These are phyloP conservation scores for Dicyrtoma fusca DNA, from an alignment of 2,888 invertebrate species.

Conservation along the genomic window DNA sequence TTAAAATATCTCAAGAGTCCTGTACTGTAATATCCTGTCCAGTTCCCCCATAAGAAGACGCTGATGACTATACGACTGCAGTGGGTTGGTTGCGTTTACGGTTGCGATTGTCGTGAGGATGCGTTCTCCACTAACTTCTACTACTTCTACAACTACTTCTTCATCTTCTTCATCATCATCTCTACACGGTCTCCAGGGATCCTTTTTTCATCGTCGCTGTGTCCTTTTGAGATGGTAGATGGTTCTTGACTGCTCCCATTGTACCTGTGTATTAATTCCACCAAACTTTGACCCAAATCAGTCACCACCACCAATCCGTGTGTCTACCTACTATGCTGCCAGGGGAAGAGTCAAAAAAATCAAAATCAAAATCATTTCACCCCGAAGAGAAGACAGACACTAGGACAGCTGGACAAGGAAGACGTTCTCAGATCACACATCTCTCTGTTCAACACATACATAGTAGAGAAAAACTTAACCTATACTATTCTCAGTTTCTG, in stretches of 20 bases:
- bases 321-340: neutral
- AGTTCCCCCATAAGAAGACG: constrained; percentile 35
- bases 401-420: neutral
- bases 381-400: neutral
- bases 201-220: no score
- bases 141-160: neutral
- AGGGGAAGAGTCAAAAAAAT: neutral
- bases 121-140: neutral
- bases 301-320: neutral
- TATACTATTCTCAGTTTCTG: neutral
- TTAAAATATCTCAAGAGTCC: constrained; percentile 42
- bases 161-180: neutral
- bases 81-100: constrained; percentile 5
- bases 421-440: no score
- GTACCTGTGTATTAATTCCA: neutral
- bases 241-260: no score
- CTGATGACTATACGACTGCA: constrained; percentile 27
- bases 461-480: neutral
- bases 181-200: neutral
- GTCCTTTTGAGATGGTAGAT: no score
- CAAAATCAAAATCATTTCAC: neutral
- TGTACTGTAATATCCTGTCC: constrained; percentile 41
- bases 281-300: neutral
- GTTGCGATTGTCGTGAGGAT: no score
- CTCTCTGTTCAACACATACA: neutral